Evolutionary conservation across 2,888 invertebrate species (phyloP), one percentile per base, ranked within the genome.

Genomic region (Chromoteleia sp.): DNA sequence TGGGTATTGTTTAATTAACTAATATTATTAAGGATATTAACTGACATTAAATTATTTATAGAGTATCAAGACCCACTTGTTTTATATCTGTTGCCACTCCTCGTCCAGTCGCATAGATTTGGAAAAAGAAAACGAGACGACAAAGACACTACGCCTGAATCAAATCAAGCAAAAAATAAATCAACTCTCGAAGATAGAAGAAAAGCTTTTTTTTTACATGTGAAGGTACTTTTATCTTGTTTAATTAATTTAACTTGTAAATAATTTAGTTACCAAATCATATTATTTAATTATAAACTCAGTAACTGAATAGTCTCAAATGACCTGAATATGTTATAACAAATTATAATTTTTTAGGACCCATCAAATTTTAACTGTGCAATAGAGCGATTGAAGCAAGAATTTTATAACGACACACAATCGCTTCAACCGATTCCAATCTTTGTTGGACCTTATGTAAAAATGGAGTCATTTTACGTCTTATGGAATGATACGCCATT

Each of bases 121-220:
- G 73, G 73, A 1, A 73, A 73, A 36, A 52, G 73, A 54, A 73
- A 73, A 73, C 36, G 73, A 33, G 61, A 63, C n/a, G 73, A 73
- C 1, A 73, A 41, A 33, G 73, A 68, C 12, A 12, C 7, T 12
- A 14, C 39, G 7, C 10, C 39, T 39, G 71, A 71, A 10, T 25
- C 45, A 50, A 71, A 36, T 54, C 61, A 52, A 54, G 8, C 14
- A 8, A 73, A 73, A 63, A 63, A 25, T 7, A 52, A 63, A 61
- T 61, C 50, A 7, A 39, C 65, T 5, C 21, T 67, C 2, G 52
- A 61, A 1, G 41, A 41, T 0, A 61, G 73, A 14, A 6, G 52
- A 61, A 61, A 61, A 33, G 52, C 73, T 21, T 73, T 73, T 17
- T 73, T 61, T 41, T 19, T 73, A 43, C 61, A 61, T 10, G 52